Base-by-base conservation (phyloP, 2,113 vertebrate genomes). In the Corythaeola cristata region DNA sequence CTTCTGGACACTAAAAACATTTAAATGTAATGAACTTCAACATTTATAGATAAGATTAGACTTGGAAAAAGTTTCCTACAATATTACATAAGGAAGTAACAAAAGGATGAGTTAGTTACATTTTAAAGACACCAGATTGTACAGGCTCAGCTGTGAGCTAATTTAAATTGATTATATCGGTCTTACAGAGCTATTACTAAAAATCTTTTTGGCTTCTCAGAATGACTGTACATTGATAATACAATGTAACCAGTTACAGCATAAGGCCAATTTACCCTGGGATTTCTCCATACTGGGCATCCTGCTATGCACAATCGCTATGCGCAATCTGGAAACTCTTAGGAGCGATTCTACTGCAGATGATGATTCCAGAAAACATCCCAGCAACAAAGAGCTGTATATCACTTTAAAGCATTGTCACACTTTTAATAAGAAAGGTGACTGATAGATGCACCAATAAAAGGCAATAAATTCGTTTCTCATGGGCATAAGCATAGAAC, bases 131-230 rank as follows among this genome's bases (percentile, higher is more conserved):
- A 93, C 39, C 72, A 86, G 58, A 93, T 89, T 94, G 74, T 80
- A 39, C 47, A 77, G 83, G 44, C 90, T 91, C 69, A 93, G 4
- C 26, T 22, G 5, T 58, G 92, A 97, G 91, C 80, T 96, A 94
- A 96, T 97, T 98, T 95, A 85, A 96, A 96, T 81, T 45, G 16
- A 69, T 88, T 91, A 88, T 41, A 86, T 80, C 90, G 88, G 84
- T 93, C 75, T 96, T 85, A 62, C 60, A 78, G 52, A 92, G 59
- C 63, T 96, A 89, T 89, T 88, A 95, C 64, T 49, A 88, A 91
- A 78, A 96, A 96, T 96, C 90, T 59, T 76, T 89, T 79, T 52
- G 63, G 60, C 89, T 90, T 77, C 90, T 96, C 35, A 49, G 56
- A 94, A 93, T 32, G 66, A 82, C 41, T 33, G 49, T 41, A 47